Conservation (phyloP, 2,888 invertebrate genomes). For the Sepioteuthis lessoniana region DNA sequence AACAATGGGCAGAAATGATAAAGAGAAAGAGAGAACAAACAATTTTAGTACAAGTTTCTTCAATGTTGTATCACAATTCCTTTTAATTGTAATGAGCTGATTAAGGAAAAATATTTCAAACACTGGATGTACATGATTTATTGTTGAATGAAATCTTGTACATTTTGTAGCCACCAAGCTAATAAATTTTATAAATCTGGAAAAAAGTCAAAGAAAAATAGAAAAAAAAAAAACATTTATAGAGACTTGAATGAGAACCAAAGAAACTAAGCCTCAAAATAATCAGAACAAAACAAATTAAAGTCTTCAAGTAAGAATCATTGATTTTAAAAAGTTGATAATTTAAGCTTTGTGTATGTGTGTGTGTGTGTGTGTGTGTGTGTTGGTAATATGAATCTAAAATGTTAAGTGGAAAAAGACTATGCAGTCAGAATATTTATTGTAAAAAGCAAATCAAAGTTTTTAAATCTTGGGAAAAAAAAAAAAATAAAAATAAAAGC, state of each 20-base stretch:
- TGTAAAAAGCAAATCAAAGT: background rate
- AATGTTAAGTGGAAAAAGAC: background rate
- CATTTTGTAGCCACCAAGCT: background rate
- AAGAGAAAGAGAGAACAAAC: too few species aligned
- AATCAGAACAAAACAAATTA: too few species aligned
- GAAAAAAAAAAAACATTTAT: background rate
- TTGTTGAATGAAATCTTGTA: background rate
- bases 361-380: background rate
- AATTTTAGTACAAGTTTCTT: too few species aligned
- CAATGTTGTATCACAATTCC: background rate
- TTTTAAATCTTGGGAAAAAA: background rate
- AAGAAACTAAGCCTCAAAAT: background rate
- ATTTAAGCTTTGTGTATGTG: too few species aligned
- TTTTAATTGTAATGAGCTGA: background rate
- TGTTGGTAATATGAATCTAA: background rate
- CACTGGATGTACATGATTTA: background rate
- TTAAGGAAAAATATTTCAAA: background rate
- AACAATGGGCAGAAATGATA: background rate
- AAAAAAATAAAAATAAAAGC: background rate
- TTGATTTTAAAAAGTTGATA: too few species aligned
- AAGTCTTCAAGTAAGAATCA: too few species aligned
- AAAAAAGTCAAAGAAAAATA: background rate
- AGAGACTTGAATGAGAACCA: background rate
- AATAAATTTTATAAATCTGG: background rate
- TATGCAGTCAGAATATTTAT: background rate